Evolutionary conservation across 2,888 invertebrate genomes (phyloP), one percentile per base, ranked within the genome.

Genomic region (Agrotis ipsilon): DNA sequence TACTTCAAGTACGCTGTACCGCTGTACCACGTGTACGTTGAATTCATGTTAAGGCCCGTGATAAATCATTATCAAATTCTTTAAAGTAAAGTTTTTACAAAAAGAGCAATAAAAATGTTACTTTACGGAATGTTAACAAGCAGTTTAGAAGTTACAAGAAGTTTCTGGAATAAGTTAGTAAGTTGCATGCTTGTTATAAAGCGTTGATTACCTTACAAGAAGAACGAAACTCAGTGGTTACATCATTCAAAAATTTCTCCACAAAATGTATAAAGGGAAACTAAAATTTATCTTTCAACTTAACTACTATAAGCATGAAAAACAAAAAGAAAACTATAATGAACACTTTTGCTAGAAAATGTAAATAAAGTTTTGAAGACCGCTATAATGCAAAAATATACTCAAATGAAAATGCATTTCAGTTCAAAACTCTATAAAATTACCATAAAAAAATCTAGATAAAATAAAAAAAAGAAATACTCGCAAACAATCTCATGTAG

Each of bases 401-500:
- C 24, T 14, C 21, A 7, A 43, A n/a, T 1, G 57, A 45, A 43
- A 6, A 18, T 21, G 11, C 21, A 24, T 21, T 51, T 54, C 14
- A 14, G 21, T 48, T 43, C 14, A 3, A 60, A 64, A 74, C 18
- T 48, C n/a, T n/a, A n/a, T n/a, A 46, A 43, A 60, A 51, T 45
- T 45, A 49, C 24, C n/a, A 24, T 13, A 65, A 46, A 21, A n/a
- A 5, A 61, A 58, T 3, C 6, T 4, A 62, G 63, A 60, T 59
- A 55, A 13, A 67, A 57, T 54, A 49, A 69, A 78, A 62, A 43
- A 55, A 32, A 9, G 11, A 39, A 39, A 39, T 39, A n/a, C 32
- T 55, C 7, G 13, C 45, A 51, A 39, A 74, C 59, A 78, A 78
- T 68, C 45, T 19, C 65, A 59, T 65, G 58, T 49, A 77, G 9